Percentiles rank a stretch among this genome's conserved stretches.
These are phyloP conservation scores for Corythornis madagascariensis DNA, from an alignment of 2,113 vertebrate genomes.

Conservation along the genomic window DNA sequence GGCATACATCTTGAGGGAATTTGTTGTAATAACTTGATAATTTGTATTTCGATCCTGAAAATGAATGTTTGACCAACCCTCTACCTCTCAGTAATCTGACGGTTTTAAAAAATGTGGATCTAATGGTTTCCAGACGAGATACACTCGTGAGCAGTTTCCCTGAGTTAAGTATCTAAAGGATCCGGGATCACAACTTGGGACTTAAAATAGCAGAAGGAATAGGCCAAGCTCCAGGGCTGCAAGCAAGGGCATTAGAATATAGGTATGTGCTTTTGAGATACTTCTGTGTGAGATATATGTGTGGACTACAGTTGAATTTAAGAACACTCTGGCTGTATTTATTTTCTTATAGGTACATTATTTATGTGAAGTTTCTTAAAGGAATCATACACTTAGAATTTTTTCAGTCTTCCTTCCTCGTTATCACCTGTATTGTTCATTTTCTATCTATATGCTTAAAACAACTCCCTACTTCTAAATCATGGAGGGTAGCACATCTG, in stretches of 20 bases:
- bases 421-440: neutral
- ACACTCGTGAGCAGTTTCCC: accelerated
- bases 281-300: neutral
- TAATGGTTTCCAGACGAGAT: neutral
- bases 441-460: neutral
- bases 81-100: neutral
- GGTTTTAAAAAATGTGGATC: neutral
- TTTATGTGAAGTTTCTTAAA: neutral
- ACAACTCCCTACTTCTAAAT: neutral
- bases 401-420: neutral
- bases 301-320: neutral
- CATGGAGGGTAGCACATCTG: neutral
- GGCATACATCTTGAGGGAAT: neutral
- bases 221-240: neutral
- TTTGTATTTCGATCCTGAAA: neutral
- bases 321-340: neutral
- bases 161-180: accelerated
- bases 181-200: neutral
- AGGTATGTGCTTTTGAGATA: neutral
- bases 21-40: neutral
- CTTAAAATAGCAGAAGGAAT: neutral
- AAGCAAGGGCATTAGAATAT: neutral
- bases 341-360: neutral
- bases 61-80: neutral
- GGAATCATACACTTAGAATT: neutral